Conservation (phyloP, 2,888 invertebrate species). For the Cephus runcator region DNA sequence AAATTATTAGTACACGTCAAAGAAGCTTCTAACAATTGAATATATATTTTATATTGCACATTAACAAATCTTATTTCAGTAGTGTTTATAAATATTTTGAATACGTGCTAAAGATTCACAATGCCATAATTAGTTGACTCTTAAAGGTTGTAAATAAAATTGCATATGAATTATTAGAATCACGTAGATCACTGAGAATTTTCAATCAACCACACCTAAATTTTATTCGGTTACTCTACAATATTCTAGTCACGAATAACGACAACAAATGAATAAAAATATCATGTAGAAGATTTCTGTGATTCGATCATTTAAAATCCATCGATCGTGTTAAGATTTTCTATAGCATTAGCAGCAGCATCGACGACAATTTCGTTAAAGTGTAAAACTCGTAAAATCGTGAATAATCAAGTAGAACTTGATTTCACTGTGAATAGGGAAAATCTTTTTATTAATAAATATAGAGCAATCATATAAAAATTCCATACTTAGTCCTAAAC, state of each 20-base stretch:
- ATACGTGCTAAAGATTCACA: background rate
- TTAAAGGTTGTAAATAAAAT: background rate
- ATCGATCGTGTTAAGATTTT: background rate
- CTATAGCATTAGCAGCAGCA: background rate
- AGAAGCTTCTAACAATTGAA: background rate
- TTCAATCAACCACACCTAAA: background rate
- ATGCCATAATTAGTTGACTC: background rate
- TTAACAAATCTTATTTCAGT: background rate
- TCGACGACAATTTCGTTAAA: background rate
- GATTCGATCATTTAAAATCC: background rate
- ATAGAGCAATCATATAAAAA: background rate
- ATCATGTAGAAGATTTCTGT: background rate
- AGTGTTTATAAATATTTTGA: background rate
- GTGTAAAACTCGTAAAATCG: background rate
- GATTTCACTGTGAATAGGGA: background rate
- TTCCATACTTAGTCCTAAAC: background rate
- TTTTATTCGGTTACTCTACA: background rate
- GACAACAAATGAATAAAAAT: background rate
- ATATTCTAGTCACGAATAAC: background rate
- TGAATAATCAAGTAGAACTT: background rate
- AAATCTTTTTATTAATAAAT: background rate
- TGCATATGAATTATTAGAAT: background rate
- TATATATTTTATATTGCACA: background rate
- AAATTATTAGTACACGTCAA: background rate
- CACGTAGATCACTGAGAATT: background rate